These are phyloP conservation scores for Megalops cyprinoides DNA, from an alignment of 2,797 vertebrate genomes.

Conservation along the genomic window DNA sequence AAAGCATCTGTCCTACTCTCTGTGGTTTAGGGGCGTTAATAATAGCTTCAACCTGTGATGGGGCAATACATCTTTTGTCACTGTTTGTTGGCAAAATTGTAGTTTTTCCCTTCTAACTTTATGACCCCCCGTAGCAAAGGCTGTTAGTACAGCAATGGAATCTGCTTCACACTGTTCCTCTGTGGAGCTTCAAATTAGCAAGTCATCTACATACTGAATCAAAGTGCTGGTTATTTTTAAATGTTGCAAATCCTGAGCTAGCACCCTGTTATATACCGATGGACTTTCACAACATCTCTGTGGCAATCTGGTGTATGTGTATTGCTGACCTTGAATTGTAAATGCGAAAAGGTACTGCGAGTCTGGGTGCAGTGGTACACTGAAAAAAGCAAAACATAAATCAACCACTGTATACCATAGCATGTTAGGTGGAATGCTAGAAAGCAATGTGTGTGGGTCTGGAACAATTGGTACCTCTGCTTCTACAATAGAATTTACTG, in stretches of 20 bases:
- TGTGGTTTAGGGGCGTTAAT: neutral
- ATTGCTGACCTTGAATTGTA: neutral
- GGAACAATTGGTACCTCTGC: neutral
- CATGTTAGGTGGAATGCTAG: neutral
- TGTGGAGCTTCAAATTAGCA: neutral
- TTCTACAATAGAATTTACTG: neutral
- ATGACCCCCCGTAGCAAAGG: neutral
- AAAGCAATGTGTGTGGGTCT: neutral
- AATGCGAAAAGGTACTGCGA: no score
- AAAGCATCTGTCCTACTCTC: neutral
- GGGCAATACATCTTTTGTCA: neutral
- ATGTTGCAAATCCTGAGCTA: neutral
- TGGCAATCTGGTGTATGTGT: conserved; percentile 2
- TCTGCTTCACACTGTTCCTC: neutral
- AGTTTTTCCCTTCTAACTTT: neutral
- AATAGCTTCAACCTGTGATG: neutral
- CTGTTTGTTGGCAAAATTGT: neutral
- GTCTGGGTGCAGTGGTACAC: no score
- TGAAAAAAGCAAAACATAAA: no score
- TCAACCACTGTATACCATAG: no score
- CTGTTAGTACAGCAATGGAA: neutral
- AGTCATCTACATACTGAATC: conserved; percentile 1
- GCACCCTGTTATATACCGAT: neutral
- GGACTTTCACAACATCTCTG: no score
- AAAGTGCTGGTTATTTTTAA: neutral